A percentile compares a stretch with the other conserved stretches of the same genome.
phyloP scores from a whole-genome alignment of 2,888 invertebrate genomes.

The Thalpophila matura region DNA sequence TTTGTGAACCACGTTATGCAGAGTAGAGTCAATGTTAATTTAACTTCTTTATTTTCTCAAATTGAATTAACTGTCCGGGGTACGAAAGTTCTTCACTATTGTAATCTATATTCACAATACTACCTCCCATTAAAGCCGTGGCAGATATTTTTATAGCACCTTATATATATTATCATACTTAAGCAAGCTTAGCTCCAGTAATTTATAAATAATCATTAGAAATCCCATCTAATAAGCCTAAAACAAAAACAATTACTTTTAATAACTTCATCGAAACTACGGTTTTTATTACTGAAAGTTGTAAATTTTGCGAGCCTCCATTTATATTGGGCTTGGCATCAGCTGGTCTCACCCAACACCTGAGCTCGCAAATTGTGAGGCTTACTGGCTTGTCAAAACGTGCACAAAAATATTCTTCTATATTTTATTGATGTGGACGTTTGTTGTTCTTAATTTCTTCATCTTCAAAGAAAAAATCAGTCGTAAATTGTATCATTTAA shows the following conservation, averaged over 20 bases:
- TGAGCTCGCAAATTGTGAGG: slow-evolving; percentile 42
- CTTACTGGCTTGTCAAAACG: slow-evolving; percentile 41
- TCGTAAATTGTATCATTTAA: too few species aligned
- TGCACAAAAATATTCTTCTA: slow-evolving; percentile 27
- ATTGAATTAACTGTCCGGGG: too few species aligned
- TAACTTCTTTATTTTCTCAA: too few species aligned
- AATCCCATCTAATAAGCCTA: slow-evolving; percentile 8
- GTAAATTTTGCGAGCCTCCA: slow-evolving; percentile 31
- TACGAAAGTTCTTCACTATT: too few species aligned
- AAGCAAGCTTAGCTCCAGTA: not conserved
- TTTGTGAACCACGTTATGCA: too few species aligned
- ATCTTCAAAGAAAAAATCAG: not conserved
- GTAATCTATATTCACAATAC: too few species aligned
- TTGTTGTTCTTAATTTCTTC: not conserved
- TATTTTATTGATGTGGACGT: slow-evolving; percentile 29
- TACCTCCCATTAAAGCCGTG: too few species aligned
- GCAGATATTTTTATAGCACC: too few species aligned
- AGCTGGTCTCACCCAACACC: slow-evolving; percentile 34
- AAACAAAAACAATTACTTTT: slow-evolving; percentile 51
- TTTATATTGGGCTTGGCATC: slow-evolving; percentile 41
- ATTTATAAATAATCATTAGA: slow-evolving; percentile 1
- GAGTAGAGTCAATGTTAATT: too few species aligned
- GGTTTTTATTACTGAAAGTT: slow-evolving; percentile 35
- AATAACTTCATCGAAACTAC: slow-evolving; percentile 40
- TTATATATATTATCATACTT: too few species aligned